phyloP scores from a whole-genome alignment of 2,888 invertebrate genomes.

The Callosobruchus maculatus region DNA sequence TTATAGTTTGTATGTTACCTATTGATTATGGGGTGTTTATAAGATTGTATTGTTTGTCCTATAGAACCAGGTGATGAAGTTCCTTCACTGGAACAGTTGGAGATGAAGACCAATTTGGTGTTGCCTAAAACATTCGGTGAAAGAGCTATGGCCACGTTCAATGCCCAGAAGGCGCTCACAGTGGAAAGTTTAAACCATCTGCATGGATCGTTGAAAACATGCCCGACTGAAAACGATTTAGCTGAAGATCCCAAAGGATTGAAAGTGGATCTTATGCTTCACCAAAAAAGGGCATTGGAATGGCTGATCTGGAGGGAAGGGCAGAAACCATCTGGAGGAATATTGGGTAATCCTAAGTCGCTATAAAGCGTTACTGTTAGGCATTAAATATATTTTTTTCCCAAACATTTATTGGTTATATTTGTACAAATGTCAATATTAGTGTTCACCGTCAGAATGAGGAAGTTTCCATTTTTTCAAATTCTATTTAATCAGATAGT shows the following conservation, averaged over 20 bases:
- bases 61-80: background rate
- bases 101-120: slow-evolving; percentile 53
- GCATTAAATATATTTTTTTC: too few relatives aligned
- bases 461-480: too few relatives aligned
- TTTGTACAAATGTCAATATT: too few relatives aligned
- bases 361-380: too few relatives aligned
- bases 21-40: too few relatives aligned
- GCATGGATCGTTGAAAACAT: slow-evolving; percentile 65
- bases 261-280: slow-evolving; percentile 67
- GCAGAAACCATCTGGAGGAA: slow-evolving; percentile 82
- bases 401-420: too few relatives aligned
- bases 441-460: too few relatives aligned
- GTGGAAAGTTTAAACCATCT: slow-evolving; percentile 68
- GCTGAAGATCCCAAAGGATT: slow-evolving; percentile 63
- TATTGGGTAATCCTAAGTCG: slow-evolving; percentile 72
- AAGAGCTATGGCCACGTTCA: slow-evolving; percentile 64
- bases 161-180: slow-evolving; percentile 66
- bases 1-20: too few relatives aligned
- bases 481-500: too few relatives aligned
- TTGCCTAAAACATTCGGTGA: slow-evolving; percentile 58
- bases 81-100: slow-evolving; percentile 54
- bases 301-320: slow-evolving; percentile 86
- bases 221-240: slow-evolving; percentile 60
- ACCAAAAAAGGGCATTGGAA: slow-evolving; percentile 80
- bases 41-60: background rate